These are phyloP conservation scores for Megathymus violae DNA, from an alignment of 1,140 invertebrate genomes.

Conservation along the genomic window DNA sequence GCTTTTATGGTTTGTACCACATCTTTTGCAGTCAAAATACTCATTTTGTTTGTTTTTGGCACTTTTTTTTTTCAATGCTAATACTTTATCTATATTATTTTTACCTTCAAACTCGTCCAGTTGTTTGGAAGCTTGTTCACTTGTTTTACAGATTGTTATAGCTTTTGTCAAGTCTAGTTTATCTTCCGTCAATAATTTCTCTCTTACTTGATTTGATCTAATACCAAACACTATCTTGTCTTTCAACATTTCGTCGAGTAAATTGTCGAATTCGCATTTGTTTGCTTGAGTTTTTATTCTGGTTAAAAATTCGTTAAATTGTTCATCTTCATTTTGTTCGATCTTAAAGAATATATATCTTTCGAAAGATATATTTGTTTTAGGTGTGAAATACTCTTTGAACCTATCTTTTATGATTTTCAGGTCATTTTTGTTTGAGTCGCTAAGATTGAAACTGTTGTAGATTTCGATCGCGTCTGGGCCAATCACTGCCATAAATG, in stretches of 20 bases:
- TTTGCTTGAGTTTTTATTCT: slow-evolving; percentile 36
- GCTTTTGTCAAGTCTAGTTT: slow-evolving; percentile 33
- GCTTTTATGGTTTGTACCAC: slow-evolving; percentile 35
- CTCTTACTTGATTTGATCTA: slow-evolving; percentile 37
- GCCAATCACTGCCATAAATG: slow-evolving; percentile 34
- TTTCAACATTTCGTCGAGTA: slow-evolving; percentile 34
- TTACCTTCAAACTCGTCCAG: slow-evolving; percentile 25
- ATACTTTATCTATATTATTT: slow-evolving; percentile 23
- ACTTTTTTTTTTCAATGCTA: slow-evolving; percentile 30
- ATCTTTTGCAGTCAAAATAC: slow-evolving; percentile 36
- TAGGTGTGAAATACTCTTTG: slow-evolving; percentile 29
- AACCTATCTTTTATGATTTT: slow-evolving; percentile 7
- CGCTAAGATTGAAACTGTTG: slow-evolving; percentile 33
- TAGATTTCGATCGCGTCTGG: slow-evolving; percentile 35
- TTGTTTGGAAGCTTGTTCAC: slow-evolving; percentile 33
- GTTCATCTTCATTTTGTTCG: slow-evolving; percentile 14
- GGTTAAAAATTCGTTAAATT: slow-evolving; percentile 31
- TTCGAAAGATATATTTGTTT: slow-evolving; percentile 38
- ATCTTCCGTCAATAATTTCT: slow-evolving; percentile 38
- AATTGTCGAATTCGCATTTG: slow-evolving; percentile 29
- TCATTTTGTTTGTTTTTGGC: slow-evolving; percentile 24
- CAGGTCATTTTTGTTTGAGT: neutral
- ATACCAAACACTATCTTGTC: slow-evolving; percentile 38
- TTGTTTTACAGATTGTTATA: slow-evolving; percentile 29
- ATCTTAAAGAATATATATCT: slow-evolving; percentile 39